These are phyloP conservation scores for Scaptomyza tumidula DNA, from an alignment of 2,888 invertebrate species.

Conservation along the genomic window DNA sequence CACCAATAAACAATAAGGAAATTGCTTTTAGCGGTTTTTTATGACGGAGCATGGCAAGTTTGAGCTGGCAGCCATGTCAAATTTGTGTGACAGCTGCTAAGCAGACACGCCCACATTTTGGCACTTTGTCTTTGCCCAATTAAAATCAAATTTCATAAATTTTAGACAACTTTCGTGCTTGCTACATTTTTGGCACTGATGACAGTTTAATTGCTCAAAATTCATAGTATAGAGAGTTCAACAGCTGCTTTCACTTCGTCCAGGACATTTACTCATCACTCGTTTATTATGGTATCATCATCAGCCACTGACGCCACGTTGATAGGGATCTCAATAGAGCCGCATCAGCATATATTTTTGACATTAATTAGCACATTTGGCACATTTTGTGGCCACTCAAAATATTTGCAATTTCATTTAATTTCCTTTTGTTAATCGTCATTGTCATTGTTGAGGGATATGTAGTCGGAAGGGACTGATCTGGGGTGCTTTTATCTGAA, in stretches of 20 bases:
- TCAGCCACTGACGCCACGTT: constrained; percentile 38
- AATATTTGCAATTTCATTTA: constrained; percentile 25
- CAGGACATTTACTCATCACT: constrained; percentile 44
- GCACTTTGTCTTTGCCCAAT: constrained; percentile 68
- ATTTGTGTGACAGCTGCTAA: constrained; percentile 62
- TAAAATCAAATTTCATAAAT: constrained; percentile 75
- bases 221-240: constrained; percentile 1
- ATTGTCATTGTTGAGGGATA: constrained; percentile 30
- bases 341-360: constrained; percentile 35
- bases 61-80: constrained; percentile 21
- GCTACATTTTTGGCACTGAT: constrained; percentile 62
- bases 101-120: constrained; percentile 49
- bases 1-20: constrained; percentile 57
- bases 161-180: constrained; percentile 53
- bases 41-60: background rate
- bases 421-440: constrained; percentile 25
- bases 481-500: background rate
- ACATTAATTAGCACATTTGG: constrained; percentile 76
- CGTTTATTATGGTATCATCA: constrained; percentile 43
- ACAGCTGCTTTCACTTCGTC: constrained; percentile 70
- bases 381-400: constrained; percentile 56
- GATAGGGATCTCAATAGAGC: constrained; percentile 43
- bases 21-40: constrained; percentile 74
- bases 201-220: constrained; percentile 71
- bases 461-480: background rate